Conservation (phyloP, 1,140 invertebrate species). For the Ips nitidus region DNA sequence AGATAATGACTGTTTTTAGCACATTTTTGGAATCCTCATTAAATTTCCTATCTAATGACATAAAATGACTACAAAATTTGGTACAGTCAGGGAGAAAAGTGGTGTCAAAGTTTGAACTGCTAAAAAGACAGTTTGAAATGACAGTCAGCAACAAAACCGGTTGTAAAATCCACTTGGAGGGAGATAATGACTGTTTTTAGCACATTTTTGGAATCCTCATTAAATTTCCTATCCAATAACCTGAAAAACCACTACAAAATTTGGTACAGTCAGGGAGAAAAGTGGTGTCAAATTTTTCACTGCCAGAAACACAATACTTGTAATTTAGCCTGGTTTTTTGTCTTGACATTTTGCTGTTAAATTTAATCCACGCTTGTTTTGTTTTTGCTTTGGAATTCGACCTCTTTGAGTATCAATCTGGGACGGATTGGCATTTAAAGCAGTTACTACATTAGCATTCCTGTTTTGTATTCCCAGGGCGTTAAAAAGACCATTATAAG, state of each 20-base stretch:
- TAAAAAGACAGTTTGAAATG: no score
- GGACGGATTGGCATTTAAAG: slow-evolving; percentile 10
- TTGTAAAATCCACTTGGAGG: no score
- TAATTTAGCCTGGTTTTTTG: not conserved
- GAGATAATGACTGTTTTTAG: not conserved
- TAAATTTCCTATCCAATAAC: slow-evolving; percentile 2
- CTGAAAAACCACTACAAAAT: not conserved
- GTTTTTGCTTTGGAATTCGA: slow-evolving; percentile 22
- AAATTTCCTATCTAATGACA: no score
- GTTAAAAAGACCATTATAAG: not conserved
- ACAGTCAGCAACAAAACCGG: no score
- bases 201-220: not conserved
- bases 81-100: no score
- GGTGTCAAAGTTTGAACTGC: no score
- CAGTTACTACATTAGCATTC: slow-evolving; percentile 10
- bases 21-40: no score
- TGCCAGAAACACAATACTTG: not conserved
- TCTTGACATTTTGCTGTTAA: slow-evolving; percentile 31
- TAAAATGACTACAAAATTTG: no score
- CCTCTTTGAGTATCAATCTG: slow-evolving; percentile 12
- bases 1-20: no score
- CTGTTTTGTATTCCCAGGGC: not conserved
- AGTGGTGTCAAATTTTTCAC: slow-evolving; percentile 6
- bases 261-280: not conserved
- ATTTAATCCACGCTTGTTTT: slow-evolving; percentile 28